These are phyloP conservation scores for Pseudotriccus pelzelni DNA, from an alignment of 2,797 vertebrate species.

Conservation along the genomic window DNA sequence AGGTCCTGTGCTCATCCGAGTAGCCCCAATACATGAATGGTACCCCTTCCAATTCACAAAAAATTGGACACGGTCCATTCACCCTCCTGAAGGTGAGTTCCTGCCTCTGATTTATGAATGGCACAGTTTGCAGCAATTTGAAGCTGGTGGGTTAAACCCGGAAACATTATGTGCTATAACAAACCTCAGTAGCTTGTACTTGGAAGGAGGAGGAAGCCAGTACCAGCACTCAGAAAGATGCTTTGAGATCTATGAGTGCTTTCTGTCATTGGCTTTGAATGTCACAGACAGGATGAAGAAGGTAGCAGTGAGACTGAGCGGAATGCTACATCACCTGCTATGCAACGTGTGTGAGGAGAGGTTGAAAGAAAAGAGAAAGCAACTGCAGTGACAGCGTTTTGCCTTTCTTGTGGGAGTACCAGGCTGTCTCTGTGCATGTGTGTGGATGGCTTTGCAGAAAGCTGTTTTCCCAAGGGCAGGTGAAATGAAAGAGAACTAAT, in stretches of 20 bases:
- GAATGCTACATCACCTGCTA: neutral
- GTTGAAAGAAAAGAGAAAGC: neutral
- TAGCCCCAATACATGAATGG: neutral
- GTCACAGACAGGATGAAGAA: neutral
- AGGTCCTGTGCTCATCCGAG: neutral
- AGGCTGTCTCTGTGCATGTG: neutral
- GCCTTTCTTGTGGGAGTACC: neutral
- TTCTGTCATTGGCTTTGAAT: neutral
- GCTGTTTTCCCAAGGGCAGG: neutral
- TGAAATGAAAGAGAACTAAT: neutral
- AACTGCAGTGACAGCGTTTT: neutral
- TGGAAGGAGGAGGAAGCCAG: neutral
- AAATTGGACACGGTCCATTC: accelerated
- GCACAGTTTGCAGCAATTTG: neutral
- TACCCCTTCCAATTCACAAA: neutral
- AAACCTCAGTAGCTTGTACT: neutral
- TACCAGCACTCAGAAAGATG: accelerated
- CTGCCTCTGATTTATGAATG: neutral
- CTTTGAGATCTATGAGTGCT: neutral
- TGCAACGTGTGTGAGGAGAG: neutral
- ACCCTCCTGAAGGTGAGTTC: neutral
- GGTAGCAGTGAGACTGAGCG: neutral
- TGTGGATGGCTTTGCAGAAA: neutral
- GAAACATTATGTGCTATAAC: neutral
- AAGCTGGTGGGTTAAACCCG: neutral